These are phyloP conservation scores for Enhydra lutris DNA, from an alignment of 2,113 vertebrate genomes.

Conservation along the genomic window DNA sequence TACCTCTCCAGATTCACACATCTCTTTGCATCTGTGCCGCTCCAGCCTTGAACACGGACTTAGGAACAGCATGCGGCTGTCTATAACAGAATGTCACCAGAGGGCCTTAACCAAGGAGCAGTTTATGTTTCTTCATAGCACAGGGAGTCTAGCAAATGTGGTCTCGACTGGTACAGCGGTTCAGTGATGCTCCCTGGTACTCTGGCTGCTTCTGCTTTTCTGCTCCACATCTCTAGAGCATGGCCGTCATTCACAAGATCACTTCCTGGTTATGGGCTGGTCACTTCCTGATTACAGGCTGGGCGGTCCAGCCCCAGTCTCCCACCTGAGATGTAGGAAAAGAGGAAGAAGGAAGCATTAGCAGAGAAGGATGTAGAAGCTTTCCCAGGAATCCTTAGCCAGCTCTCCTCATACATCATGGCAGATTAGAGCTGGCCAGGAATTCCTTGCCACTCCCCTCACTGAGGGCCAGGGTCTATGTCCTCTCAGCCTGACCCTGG, in stretches of 20 bases:
- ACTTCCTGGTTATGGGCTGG: neutral
- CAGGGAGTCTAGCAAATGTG: neutral
- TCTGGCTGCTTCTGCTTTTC: neutral
- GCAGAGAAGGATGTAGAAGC: neutral
- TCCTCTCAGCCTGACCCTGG: neutral
- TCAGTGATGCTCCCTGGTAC: neutral
- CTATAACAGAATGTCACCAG: neutral
- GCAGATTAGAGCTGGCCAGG: neutral
- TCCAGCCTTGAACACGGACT: neutral
- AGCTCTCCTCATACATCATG: neutral
- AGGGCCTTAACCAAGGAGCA: neutral
- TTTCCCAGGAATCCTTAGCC: neutral
- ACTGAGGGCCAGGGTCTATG: neutral
- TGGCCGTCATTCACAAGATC: neutral
- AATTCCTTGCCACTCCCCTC: neutral
- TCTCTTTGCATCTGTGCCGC: neutral
- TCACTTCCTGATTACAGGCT: neutral
- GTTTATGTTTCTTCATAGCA: neutral
- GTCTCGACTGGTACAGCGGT: neutral
- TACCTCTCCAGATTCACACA: neutral
- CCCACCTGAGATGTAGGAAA: neutral
- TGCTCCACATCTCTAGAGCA: accelerated
- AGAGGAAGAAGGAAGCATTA: neutral
- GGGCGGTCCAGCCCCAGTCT: neutral
- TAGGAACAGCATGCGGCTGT: neutral